These are phyloP conservation scores for Drosophila ironensis DNA, from an alignment of 1,140 invertebrate species.

Conservation along the genomic window DNA sequence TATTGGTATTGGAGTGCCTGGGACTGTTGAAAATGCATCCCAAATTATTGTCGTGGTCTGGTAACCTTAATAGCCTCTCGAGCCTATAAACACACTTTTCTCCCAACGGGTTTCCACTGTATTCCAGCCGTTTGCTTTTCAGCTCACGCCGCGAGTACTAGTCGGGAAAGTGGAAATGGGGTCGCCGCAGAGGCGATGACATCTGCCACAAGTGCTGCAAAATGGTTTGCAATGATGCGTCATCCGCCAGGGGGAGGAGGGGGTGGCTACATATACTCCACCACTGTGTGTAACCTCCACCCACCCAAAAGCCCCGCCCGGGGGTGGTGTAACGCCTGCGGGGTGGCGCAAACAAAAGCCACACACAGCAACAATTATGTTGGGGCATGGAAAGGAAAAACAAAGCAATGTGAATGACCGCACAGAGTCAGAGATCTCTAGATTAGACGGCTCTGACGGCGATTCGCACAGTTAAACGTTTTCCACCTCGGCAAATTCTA, in stretches of 20 bases:
- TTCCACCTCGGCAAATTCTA: slow-evolving; percentile 6
- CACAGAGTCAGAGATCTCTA: slow-evolving; percentile 52
- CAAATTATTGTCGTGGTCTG: no score
- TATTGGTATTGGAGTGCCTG: no score
- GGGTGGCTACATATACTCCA: no score
- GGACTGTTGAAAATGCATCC: no score
- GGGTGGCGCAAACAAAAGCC: slow-evolving; percentile 17
- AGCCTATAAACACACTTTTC: no score
- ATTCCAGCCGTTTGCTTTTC: not conserved
- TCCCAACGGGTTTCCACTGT: no score
- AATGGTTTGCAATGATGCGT: slow-evolving; percentile 56
- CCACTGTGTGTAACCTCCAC: no score
- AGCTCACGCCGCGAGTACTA: not conserved
- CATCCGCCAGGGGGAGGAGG: slow-evolving; percentile 47
- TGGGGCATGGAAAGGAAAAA: slow-evolving; percentile 51
- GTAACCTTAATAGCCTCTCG: no score
- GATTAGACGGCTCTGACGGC: slow-evolving; percentile 16
- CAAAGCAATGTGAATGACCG: slow-evolving; percentile 68
- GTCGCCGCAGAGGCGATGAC: slow-evolving; percentile 48
- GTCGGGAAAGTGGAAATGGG: slow-evolving; percentile 21
- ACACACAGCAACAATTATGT: slow-evolving; percentile 46
- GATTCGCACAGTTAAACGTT: slow-evolving; percentile 26
- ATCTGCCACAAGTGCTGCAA: slow-evolving; percentile 49
- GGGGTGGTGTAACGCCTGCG: slow-evolving; percentile 17
- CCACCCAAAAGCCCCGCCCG: slow-evolving; percentile 10